Base-by-base conservation (phyloP, 92 coral and sea anemone species). In the Hydrozoanthus gracilis region DNA sequence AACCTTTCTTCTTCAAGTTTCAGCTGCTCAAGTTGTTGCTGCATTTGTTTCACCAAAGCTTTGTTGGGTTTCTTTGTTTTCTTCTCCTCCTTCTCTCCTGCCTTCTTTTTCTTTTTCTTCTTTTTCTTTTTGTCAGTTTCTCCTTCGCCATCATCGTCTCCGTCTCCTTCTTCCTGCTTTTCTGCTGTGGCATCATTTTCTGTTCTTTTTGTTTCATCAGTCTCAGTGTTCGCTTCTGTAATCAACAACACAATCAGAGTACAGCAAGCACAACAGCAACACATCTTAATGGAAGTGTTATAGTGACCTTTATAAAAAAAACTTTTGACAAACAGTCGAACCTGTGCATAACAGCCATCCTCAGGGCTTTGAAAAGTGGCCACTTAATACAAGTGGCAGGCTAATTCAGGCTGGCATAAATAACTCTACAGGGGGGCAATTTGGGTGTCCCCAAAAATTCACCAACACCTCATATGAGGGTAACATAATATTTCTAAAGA, bases 31-130 rank as follows among this genome's bases (percentile, higher is more conserved):
- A 97, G 94, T 15, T 94, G 97, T 58, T 92, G 97, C 85, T 97
- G 99, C 99, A 97, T 97, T 83, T 97, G 98, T 73, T 97, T 97
- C 83, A 97, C 95, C 76, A 97, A 13, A 14, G 97, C 99, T 72
- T 91, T 95, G 74, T 92, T 95, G 3, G 99, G 99, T 77, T 95
- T 95, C 89, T 95, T 95, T 12, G 84, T 70, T 79, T 95, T 97
- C 82, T 92, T 92, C 71, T 91, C 95, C 58, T 95, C 99, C 65
- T 97, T 94, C 74, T 95, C 98, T 56, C 88, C 96, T 1, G 73
- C 92, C 88, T 92, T 92, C 95, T 97, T 97, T 78, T 97, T 95
- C 83, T 96, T 93, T 80, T 95, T 93, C 74, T 97, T 93, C 88
- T 95, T 95, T 64, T 96, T 94, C 87, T 92, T 91, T 88, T 94